These are phyloP conservation scores for Sebastes steindachneri DNA, from an alignment of 2,797 vertebrate genomes.

Conservation along the genomic window DNA sequence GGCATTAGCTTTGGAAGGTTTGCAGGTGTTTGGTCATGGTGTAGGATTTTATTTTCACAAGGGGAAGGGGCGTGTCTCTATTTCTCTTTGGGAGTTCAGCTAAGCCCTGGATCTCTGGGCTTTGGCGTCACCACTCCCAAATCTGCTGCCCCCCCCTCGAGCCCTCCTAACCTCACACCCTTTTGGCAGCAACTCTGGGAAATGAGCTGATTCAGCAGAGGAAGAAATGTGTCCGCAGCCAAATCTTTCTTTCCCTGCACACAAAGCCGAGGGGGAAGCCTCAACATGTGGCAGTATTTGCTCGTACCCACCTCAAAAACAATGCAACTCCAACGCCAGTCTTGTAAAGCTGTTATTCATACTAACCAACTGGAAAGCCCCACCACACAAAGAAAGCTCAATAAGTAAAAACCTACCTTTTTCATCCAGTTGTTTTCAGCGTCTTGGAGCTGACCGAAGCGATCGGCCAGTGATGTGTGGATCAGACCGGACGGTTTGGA, in stretches of 20 bases:
- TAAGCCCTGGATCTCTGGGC: slow-evolving; percentile 61
- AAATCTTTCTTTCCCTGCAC: slow-evolving; percentile 40
- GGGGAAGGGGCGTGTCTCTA: slow-evolving; percentile 43
- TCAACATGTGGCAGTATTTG: slow-evolving; percentile 37
- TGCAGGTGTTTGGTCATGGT: slow-evolving; percentile 64
- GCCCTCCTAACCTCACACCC: slow-evolving; percentile 49
- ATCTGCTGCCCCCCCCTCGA: slow-evolving; percentile 43
- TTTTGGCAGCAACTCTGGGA: slow-evolving; percentile 54
- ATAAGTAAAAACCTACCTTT: slow-evolving; percentile 70
- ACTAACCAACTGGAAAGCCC: neutral
- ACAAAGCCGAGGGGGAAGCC: slow-evolving; percentile 38
- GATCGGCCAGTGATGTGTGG: slow-evolving; percentile 77
- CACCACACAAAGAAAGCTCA: neutral
- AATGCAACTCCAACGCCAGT: neutral
- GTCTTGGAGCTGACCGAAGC: slow-evolving; percentile 81
- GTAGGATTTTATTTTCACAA: slow-evolving; percentile 61
- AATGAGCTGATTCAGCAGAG: slow-evolving; percentile 69
- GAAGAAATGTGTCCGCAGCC: slow-evolving; percentile 40
- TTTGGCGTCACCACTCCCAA: slow-evolving; percentile 57
- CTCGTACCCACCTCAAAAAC: neutral
- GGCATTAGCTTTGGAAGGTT: slow-evolving; percentile 31
- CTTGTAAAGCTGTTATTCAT: neutral
- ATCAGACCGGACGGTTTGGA: slow-evolving; percentile 45
- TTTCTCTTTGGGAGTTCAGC: slow-evolving; percentile 49
- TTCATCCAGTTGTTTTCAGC: slow-evolving; percentile 84